Evolutionary conservation across 2,113 vertebrate species (phyloP), one percentile per base, ranked within the genome.

Genomic region (Percopsis transmontana): DNA sequence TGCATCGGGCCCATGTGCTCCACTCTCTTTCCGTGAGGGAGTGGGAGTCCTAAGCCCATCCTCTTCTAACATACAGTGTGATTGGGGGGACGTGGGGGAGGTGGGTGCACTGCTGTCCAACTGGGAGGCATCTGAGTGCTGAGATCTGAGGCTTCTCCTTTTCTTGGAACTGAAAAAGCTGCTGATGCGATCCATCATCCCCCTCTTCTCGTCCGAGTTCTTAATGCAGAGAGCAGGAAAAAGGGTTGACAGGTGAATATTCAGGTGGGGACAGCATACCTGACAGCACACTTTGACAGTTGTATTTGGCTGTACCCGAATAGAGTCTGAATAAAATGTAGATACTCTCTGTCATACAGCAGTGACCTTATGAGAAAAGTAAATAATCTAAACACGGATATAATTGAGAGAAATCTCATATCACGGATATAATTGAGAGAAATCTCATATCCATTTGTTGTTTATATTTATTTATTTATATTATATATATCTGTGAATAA

Each of bases 201-300:
- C 81, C 16, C 5, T 77, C 63, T 86, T 92, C 33, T 89, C 90
- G 19, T 87, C 90, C 0, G 77, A 87, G 71, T 62, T 88, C 90
- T 93, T 72, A 11, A 24, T 72, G 24, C 58, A 5, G 39, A 66
- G 39, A 78, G n/a, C n/a, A n/a, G 23, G 57, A 1, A 62, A 2
- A 61, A n/a, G 70, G 33, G 61, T 3, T 33, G n/a, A 45, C 5
- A 27, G 42, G 38, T 24, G 24, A 54, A 66, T 1, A 53, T 4
- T 45, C 21, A 74, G 58, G 2, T 54, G 45, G 38, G 19, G 27
- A 62, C 11, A 59, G 18, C 11, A 60, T 19, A 3, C 6, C 20
- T 7, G 16, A 54, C 23, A 68, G 8, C 27, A 59, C 23, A 67
- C 20, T n/a, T 41, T n/a, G n/a, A n/a, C n/a, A n/a, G 48, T 68